Conservation (phyloP, 2,113 vertebrate species). For the Charina bottae region DNA sequence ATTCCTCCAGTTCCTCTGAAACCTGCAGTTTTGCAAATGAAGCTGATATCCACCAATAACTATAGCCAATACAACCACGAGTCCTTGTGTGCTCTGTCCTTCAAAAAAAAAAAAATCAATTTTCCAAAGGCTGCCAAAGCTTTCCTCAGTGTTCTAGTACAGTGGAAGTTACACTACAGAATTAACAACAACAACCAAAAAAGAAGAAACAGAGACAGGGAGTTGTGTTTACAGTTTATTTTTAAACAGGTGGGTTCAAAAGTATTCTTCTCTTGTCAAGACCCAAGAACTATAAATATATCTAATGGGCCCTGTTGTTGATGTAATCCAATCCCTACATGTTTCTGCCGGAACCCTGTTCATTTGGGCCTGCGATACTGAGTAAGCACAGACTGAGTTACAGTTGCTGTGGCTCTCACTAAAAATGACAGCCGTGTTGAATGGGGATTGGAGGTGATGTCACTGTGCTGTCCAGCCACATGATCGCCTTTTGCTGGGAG, state of each 20-base stretch:
- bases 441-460: background rate
- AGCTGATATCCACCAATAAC: background rate
- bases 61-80: background rate
- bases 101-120: background rate
- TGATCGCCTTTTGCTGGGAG: background rate
- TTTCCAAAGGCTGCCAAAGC: background rate
- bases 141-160: background rate
- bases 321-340: background rate
- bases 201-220: background rate
- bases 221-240: background rate
- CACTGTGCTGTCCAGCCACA: background rate
- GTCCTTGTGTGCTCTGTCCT: background rate
- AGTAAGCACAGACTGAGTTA: background rate
- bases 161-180: background rate
- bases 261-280: background rate
- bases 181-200: background rate
- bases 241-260: background rate
- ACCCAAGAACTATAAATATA: background rate
- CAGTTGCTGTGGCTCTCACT: accelerated
- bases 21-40: background rate
- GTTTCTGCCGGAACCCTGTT: background rate
- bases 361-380: background rate
- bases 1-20: background rate
- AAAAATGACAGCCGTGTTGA: background rate
- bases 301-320: background rate